Evolutionary conservation across 2,888 invertebrate genomes (phyloP).

Genomic region (Lamproptera curius): DNA sequence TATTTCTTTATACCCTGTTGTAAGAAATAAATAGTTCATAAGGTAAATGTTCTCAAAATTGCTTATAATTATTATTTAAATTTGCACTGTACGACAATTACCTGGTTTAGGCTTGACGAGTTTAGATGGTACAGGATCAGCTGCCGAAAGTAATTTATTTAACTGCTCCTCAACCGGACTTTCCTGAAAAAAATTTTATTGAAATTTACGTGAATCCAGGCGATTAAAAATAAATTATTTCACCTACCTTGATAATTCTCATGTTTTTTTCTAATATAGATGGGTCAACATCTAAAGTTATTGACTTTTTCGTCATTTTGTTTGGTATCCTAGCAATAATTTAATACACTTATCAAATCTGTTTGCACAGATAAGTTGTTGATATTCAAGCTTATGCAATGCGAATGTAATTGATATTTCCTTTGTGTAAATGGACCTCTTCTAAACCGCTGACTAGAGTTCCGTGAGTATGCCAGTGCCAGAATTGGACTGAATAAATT

Average conservation of each 20-base stretch:
- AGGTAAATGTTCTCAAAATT: too few relatives aligned
- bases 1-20: too few relatives aligned
- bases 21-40: too few relatives aligned
- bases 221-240: neutral
- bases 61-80: neutral
- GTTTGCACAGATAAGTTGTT: too few relatives aligned
- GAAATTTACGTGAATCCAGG: slow-evolving; percentile 6
- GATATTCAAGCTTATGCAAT: too few relatives aligned
- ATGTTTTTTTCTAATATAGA: slow-evolving; percentile 79
- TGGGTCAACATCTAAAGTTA: slow-evolving; percentile 80
- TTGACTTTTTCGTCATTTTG: slow-evolving; percentile 65
- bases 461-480: too few relatives aligned
- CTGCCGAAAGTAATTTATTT: slow-evolving; percentile 72
- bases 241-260: slow-evolving; percentile 59
- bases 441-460: too few relatives aligned
- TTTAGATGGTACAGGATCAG: slow-evolving; percentile 75
- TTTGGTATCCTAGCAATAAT: slow-evolving; percentile 21
- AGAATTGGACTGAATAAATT: too few relatives aligned
- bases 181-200: slow-evolving; percentile 50
- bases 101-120: slow-evolving; percentile 84
- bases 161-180: slow-evolving; percentile 79
- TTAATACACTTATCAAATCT: too few relatives aligned
- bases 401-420: too few relatives aligned
- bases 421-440: too few relatives aligned
- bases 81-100: slow-evolving; percentile 55